phyloP scores from a whole-genome alignment of 2,113 vertebrate species.

The Numenius arquata region DNA sequence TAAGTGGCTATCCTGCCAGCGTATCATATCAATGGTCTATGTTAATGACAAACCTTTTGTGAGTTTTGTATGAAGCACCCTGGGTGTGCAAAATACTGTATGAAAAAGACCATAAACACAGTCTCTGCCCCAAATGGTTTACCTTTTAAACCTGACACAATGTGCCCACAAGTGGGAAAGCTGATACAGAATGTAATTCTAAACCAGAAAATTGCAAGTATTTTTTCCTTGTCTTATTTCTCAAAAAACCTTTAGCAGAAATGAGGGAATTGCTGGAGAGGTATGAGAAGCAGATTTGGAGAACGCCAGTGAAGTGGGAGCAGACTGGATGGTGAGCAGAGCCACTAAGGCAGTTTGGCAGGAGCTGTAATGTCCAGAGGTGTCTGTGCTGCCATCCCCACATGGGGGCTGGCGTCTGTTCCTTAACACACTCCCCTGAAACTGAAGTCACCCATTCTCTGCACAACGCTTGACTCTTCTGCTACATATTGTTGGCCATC shows the following conservation, averaged over 20 bases:
- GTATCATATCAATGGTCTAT: accelerated
- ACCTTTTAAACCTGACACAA: not conserved
- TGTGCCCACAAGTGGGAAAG: not conserved
- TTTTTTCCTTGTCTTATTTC: not conserved
- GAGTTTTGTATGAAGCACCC: not conserved
- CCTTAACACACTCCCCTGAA: not conserved
- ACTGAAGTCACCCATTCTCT: not conserved
- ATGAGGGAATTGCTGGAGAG: not conserved
- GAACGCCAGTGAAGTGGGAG: not conserved
- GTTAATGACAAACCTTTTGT: not conserved
- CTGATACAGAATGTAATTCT: not conserved
- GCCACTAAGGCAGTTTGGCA: not conserved
- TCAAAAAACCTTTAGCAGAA: not conserved
- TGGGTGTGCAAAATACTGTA: not conserved
- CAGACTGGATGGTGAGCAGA: not conserved
- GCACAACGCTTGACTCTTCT: not conserved
- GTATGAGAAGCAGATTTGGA: not conserved
- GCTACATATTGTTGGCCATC: not conserved
- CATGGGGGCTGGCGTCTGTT: accelerated
- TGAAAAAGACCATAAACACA: not conserved
- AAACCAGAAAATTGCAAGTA: not conserved
- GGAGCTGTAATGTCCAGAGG: not conserved
- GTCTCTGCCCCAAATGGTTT: not conserved
- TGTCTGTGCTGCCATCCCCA: not conserved
- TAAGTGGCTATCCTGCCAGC: not conserved